Evolutionary conservation across 2,888 invertebrate genomes (phyloP).

Genomic region (Lasioglossum pauxillum): DNA sequence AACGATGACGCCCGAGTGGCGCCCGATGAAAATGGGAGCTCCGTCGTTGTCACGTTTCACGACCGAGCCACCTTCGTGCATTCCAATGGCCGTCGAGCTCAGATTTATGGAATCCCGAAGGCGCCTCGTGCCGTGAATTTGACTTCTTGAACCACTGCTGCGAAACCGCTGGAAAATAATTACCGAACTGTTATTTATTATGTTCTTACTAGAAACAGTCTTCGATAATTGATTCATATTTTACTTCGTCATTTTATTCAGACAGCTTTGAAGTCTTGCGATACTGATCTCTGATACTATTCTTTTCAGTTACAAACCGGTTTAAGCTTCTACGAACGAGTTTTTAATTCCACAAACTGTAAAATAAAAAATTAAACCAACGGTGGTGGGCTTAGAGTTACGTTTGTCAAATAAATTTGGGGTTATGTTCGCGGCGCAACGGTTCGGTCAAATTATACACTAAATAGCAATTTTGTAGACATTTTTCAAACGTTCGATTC

Average conservation of each 20-base stretch:
- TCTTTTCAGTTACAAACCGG: neutral
- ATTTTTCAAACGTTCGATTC: too few species aligned
- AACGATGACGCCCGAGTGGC: neutral
- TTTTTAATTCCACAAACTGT: neutral
- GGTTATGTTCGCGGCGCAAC: too few species aligned
- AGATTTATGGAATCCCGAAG: constrained; percentile 36
- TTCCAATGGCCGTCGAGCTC: constrained; percentile 33
- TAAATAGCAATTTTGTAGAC: too few species aligned
- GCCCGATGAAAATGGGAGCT: constrained; percentile 37
- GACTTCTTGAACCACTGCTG: neutral
- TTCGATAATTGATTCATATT: neutral
- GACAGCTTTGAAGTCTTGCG: neutral
- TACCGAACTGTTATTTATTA: neutral
- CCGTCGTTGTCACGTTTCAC: constrained; percentile 14
- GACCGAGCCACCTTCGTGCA: constrained; percentile 24
- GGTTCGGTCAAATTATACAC: too few species aligned
- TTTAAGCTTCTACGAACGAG: neutral
- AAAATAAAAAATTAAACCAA: neutral
- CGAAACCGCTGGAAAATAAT: neutral
- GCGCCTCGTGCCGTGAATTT: neutral
- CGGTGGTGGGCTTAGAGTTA: neutral
- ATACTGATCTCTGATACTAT: neutral
- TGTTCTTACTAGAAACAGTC: neutral
- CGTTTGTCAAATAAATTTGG: too few species aligned
- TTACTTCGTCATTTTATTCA: neutral